These are phyloP conservation scores for Conger conger DNA, from an alignment of 2,113 vertebrate genomes.

Conservation along the genomic window DNA sequence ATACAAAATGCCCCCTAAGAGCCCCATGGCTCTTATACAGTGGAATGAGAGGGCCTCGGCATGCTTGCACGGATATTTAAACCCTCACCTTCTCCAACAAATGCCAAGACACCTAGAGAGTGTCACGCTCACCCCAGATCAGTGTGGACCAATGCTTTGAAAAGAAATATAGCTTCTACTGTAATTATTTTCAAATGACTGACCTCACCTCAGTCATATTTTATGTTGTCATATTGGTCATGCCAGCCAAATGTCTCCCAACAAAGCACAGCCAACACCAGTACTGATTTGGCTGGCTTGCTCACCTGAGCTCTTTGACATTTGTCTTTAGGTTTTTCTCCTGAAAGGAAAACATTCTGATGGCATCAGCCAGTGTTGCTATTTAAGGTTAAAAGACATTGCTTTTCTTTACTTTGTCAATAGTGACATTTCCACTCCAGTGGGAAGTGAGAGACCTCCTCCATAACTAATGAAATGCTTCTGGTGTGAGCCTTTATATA, in stretches of 20 bases:
- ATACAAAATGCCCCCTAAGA: constrained; percentile 24
- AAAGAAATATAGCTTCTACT: background rate
- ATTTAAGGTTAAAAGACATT: background rate
- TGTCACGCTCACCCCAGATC: background rate
- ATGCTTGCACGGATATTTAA: background rate
- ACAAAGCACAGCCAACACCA: background rate
- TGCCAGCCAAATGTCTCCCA: background rate
- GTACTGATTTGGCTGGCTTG: background rate
- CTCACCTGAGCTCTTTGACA: background rate
- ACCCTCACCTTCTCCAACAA: background rate
- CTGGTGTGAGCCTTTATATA: too few relatives aligned
- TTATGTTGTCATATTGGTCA: background rate
- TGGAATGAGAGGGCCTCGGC: background rate
- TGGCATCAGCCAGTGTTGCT: background rate
- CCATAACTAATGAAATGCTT: too few relatives aligned
- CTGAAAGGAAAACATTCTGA: background rate
- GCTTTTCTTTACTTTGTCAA: background rate
- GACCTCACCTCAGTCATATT: background rate
- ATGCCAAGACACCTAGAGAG: background rate
- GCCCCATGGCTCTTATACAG: constrained; percentile 19
- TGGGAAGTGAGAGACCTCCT: background rate
- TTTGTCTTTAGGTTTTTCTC: background rate
- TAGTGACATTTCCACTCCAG: background rate
- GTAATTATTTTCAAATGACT: background rate
- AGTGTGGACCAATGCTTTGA: background rate